Base-by-base conservation (phyloP, 2,888 invertebrate genomes). In the Dicyrtoma fusca region DNA sequence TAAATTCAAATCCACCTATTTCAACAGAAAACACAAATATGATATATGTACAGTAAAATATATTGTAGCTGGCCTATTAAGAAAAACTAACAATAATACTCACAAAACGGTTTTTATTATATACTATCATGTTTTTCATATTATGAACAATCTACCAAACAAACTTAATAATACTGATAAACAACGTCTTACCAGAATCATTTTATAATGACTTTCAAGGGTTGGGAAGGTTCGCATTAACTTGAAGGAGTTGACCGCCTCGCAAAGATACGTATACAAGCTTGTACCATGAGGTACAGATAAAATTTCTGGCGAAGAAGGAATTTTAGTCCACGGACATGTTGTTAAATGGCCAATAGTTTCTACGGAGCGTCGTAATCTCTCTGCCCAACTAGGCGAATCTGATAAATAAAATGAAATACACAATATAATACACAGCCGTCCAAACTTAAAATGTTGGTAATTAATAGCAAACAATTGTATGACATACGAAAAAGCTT, bases 271-370 rank as follows among this genome's bases (percentile, higher is more conserved):
- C 1, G 21, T 19, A 8, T 49, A 23, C 13, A 71, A 45, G 17
- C 65, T 65, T 1, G 65, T 13, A 23, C 57, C 65, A 13, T 64
- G 53, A 11, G 71, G 71, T 25, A 71, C 21, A 21, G 26, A 44
- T 11, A 71, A 44, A 26, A 71, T 53, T 17, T 71, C 71, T 19
- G 21, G 19, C 10, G 71, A 45, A 1, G 71, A 65, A 8, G 71
- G 71, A 4, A 71, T n/a, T 57, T 42, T 64, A 13, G 64, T 64
- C 71, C 71, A 71, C 21, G 71, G 71, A 17, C 71, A 71, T 6
- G 71, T 65, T 1, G 64, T 17, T 21, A 65, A 62, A 26, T 71
- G 71, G 2, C 65, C 71, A 1, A 23, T 34, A 2, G 42, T 53
- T 14, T 71, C 65, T 8, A 71, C 42, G 13, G 21, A 23, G 6